Conservation (phyloP, 2,113 vertebrate genomes). For the Parus major region DNA sequence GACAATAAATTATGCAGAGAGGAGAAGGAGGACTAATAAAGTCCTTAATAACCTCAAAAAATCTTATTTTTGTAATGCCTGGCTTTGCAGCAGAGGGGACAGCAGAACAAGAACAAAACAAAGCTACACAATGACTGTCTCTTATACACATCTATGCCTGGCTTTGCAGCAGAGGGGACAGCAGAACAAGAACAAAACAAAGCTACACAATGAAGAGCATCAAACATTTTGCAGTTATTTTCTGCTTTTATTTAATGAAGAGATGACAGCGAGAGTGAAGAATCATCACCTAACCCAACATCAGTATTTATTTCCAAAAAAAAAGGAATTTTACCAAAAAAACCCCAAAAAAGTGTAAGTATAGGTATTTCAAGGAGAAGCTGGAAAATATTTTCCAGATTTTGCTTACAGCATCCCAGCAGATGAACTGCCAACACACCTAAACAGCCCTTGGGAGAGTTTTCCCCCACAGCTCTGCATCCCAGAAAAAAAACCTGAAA, state of each 20-base stretch:
- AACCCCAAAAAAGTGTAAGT: not conserved
- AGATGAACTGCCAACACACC: not conserved
- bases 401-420: not conserved
- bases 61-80: not conserved
- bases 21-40: not conserved
- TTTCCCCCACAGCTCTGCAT: not conserved
- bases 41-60: not conserved
- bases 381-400: not conserved
- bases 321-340: not conserved
- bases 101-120: not conserved
- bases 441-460: not conserved
- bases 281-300: not conserved
- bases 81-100: not conserved
- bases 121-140: no score
- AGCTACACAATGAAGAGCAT: rapidly evolving
- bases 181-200: not conserved
- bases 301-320: not conserved
- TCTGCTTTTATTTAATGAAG: not conserved
- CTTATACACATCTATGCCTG: no score
- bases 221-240: not conserved
- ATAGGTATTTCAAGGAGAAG: not conserved
- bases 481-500: not conserved
- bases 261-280: not conserved
- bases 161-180: not conserved
- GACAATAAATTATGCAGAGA: not conserved